These are phyloP conservation scores for Steinernema carpocapsae DNA, from an alignment of 2,888 invertebrate genomes.

Conservation along the genomic window DNA sequence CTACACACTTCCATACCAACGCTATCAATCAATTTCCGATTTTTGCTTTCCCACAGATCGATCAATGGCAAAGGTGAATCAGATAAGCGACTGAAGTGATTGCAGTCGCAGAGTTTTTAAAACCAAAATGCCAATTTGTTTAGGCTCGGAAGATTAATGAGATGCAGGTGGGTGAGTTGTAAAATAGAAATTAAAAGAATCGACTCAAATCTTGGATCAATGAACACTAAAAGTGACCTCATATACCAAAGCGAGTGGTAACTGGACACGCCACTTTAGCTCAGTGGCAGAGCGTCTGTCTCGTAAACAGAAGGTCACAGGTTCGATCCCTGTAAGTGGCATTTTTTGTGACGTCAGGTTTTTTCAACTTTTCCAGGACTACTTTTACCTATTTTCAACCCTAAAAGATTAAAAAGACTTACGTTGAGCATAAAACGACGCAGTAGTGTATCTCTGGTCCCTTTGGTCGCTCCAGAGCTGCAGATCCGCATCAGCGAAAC, in stretches of 20 bases:
- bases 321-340: slow-evolving; percentile 40
- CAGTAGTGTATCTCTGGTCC: slow-evolving; percentile 8
- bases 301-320: slow-evolving; percentile 42
- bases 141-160: neutral
- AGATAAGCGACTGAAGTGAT: no score
- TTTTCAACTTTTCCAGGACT: no score
- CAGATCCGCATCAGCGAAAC: neutral
- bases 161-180: neutral
- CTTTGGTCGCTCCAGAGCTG: neutral
- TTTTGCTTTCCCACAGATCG: no score
- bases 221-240: neutral
- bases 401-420: neutral
- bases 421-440: slow-evolving; percentile 27
- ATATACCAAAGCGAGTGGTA: neutral
- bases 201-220: no score
- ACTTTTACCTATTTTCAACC: neutral
- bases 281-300: slow-evolving; percentile 45
- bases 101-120: no score
- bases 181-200: no score
- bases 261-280: neutral
- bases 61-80: no score
- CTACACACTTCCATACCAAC: no score
- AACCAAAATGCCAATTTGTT: neutral
- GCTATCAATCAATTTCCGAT: no score
- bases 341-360: neutral